These are phyloP conservation scores for Aethina tumida DNA, from an alignment of 1,140 invertebrate species.

Conservation along the genomic window DNA sequence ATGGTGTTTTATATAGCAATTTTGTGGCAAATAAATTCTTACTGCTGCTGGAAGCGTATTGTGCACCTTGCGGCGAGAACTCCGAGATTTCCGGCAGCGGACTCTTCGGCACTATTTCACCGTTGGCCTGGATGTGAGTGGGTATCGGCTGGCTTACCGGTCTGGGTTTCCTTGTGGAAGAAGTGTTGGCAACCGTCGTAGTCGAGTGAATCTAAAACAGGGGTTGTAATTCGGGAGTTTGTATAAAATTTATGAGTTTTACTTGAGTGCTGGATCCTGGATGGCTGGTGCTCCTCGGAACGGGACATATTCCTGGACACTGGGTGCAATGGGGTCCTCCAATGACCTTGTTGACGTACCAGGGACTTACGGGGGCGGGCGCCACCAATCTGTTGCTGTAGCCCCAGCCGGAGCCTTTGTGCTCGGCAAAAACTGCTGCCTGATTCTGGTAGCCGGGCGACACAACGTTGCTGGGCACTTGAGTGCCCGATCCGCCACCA, in stretches of 20 bases:
- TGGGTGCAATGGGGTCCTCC: conserved; percentile 32
- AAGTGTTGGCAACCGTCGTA: no score
- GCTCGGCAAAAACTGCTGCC: conserved; percentile 35
- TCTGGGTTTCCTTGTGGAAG: conserved; percentile 25
- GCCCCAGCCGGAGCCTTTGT: conserved; percentile 34
- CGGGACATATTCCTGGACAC: conserved; percentile 33
- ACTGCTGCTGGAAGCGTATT: conserved; percentile 57
- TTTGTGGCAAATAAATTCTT: conserved; percentile 26
- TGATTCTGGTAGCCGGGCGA: conserved; percentile 26
- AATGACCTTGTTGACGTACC: conserved; percentile 31
- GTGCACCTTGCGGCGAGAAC: conserved; percentile 38
- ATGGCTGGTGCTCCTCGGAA: conserved; percentile 33
- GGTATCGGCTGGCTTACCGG: conserved; percentile 36
- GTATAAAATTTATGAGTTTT: conserved; percentile 7
- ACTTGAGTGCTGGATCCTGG: conserved; percentile 26
- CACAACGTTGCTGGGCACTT: conserved; percentile 17
- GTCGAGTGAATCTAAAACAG: no score
- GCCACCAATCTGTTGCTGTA: conserved; percentile 34
- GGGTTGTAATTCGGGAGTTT: no score
- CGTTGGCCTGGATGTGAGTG: conserved; percentile 23
- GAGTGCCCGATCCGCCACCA: conserved; percentile 18
- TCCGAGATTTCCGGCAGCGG: conserved; percentile 43
- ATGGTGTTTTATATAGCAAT: conserved; percentile 1
- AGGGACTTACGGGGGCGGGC: conserved; percentile 25
- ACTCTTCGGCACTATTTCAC: conserved; percentile 25